Conservation (phyloP, 1,140 invertebrate species). For the Pseudoatta argentina region DNA sequence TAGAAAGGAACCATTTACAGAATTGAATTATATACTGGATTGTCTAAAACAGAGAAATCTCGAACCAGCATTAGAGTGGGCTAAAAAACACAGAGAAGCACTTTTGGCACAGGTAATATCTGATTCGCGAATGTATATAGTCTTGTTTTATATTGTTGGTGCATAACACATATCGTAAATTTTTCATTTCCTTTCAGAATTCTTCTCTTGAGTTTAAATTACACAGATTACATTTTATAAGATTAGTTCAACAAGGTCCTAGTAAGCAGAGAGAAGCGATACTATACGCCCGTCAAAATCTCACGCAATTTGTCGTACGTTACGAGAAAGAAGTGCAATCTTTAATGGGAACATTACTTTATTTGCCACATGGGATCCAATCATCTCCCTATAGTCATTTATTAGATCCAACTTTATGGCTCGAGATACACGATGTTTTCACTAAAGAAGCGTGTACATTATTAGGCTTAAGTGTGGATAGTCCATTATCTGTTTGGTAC, state of each 20-base stretch:
- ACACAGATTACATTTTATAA: slow-evolving; percentile 91
- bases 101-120: slow-evolving; percentile 86
- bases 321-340: slow-evolving; percentile 96
- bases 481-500: slow-evolving; percentile 91
- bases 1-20: slow-evolving; percentile 93
- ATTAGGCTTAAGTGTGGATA: slow-evolving; percentile 95
- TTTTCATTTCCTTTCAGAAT: slow-evolving; percentile 84
- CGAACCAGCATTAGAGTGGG: slow-evolving; percentile 93
- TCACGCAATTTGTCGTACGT: slow-evolving; percentile 93
- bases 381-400: slow-evolving; percentile 94
- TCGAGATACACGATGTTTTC: slow-evolving; percentile 93
- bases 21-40: slow-evolving; percentile 94
- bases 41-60: slow-evolving; percentile 92
- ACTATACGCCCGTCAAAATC: slow-evolving; percentile 93
- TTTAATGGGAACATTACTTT: slow-evolving; percentile 95
- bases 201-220: slow-evolving; percentile 95
- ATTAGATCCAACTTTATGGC: slow-evolving; percentile 93
- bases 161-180: neutral
- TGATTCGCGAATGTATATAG: neutral
- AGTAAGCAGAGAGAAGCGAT: slow-evolving; percentile 92
- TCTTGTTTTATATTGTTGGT: neutral
- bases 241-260: slow-evolving; percentile 90
- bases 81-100: slow-evolving; percentile 88
- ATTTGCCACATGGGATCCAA: slow-evolving; percentile 92
- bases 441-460: slow-evolving; percentile 96